Base-by-base conservation (phyloP, 2,113 vertebrate genomes). In the Silurus asotus region DNA sequence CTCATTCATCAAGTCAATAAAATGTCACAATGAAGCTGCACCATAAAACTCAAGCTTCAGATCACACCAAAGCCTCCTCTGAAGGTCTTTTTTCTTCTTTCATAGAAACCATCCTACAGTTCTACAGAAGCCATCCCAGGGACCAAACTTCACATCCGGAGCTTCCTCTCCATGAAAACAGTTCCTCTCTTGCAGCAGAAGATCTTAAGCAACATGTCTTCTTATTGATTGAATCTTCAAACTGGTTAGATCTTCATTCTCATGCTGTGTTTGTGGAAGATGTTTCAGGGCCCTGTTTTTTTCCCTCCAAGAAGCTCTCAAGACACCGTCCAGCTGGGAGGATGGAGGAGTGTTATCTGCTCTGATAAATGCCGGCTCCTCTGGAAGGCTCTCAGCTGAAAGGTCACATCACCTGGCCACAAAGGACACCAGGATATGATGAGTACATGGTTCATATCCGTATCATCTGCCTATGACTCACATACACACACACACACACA, bases 311-410 rank as follows among this genome's bases (percentile, higher is more conserved):
- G 49, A 15, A 7, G 76, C 37, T 82, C 86, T 70, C 56, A 76
- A 86, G 70, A 88, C 87, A 62, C 49, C 11, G 69, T 78, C 83
- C 87, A 69, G n/a, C 86, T 72, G 70, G 86, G 81, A 61, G 45
- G 69, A 55, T 56, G 64, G 64, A 64, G 80, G 58, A 77, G 69
- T 58, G 81, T 90, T 90, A 90, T 89, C 85, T 75, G n/a, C 17
- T 55, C 84, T 64, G 86, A 90, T 89, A 90, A 89, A 83, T 64
- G 62, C 70, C 51, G 13, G 48, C 84, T 89, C 78, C 86, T 86
- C 81, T 14, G 81, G 84, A 83, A 72, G 86, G 81, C 62, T 84
- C 86, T 83, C 79, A 49, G 77, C 83, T 75, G 81, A 90, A 88
- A 90, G 89, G 88, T 89, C 70, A 64, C 62, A 86, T 67, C 72